Percentiles rank a stretch among this genome's conserved stretches.
Evolutionary conservation across 2,113 vertebrate species (phyloP).

Genomic region (Drymodes brunneopygia): DNA sequence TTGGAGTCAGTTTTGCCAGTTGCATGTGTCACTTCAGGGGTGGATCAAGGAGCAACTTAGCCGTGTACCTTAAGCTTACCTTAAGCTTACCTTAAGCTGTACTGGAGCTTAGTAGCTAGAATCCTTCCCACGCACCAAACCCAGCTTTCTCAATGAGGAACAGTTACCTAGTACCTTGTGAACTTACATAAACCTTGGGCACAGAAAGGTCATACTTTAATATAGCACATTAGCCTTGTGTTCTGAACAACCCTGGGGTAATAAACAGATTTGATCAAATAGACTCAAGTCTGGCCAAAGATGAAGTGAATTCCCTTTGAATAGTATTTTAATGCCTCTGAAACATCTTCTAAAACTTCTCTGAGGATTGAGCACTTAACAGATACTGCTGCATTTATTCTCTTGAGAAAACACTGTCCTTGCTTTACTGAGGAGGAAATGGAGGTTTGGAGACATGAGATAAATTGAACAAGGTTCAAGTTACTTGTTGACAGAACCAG

Average conservation of each 20-base stretch:
- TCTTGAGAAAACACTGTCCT: neutral
- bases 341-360: neutral
- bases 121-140: neutral
- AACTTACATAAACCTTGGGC: neutral
- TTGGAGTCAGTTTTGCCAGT: neutral
- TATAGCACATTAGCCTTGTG: neutral
- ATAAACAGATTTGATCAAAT: neutral
- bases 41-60: neutral
- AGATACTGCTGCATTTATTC: neutral
- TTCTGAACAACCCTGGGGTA: neutral
- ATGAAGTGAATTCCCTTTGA: neutral
- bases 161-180: neutral
- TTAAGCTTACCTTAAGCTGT: neutral
- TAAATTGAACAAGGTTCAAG: neutral
- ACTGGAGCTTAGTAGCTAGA: neutral
- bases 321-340: neutral
- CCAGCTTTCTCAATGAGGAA: neutral
- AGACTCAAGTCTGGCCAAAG: neutral
- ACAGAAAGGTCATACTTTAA: neutral
- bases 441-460: neutral
- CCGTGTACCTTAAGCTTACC: neutral
- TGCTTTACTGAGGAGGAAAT: neutral
- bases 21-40: neutral
- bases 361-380: neutral
- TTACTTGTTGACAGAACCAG: neutral